Conservation (phyloP, 1,140 invertebrate species). For the Orussus abietinus region DNA sequence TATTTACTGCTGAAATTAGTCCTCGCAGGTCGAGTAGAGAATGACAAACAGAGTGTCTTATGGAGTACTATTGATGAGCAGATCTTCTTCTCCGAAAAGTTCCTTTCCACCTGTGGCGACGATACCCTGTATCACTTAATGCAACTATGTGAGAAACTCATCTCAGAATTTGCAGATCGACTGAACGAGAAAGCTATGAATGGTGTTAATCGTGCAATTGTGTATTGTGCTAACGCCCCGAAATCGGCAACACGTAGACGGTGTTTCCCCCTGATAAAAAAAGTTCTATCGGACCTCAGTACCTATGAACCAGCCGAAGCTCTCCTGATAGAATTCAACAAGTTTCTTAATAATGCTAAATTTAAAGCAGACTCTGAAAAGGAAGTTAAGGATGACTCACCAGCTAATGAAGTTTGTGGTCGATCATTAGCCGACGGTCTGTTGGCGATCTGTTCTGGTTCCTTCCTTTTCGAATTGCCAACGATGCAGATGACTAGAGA, state of each 20-base stretch:
- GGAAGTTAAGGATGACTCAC: conserved; percentile 35
- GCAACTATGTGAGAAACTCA: conserved; percentile 61
- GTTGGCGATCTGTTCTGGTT: conserved; percentile 41
- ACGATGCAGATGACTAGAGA: conserved; percentile 45
- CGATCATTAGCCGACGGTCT: conserved; percentile 45
- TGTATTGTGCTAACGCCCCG: conserved; percentile 59
- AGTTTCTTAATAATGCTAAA: conserved; percentile 57
- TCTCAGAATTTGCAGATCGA: conserved; percentile 60
- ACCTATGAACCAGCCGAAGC: conserved; percentile 47
- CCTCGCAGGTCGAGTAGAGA: conserved; percentile 55
- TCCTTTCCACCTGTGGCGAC: conserved; percentile 65
- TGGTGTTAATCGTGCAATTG: conserved; percentile 60
- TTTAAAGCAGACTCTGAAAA: conserved; percentile 47
- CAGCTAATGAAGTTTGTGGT: conserved; percentile 32
- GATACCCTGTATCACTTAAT: conserved; percentile 64
- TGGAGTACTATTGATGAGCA: conserved; percentile 75
- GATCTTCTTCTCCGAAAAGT: conserved; percentile 79
- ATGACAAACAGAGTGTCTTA: conserved; percentile 55
- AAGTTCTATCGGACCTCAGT: conserved; percentile 36
- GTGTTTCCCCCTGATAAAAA: conserved; percentile 37
- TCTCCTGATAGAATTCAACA: conserved; percentile 60
- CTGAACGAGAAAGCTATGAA: conserved; percentile 54
- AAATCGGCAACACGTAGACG: conserved; percentile 38
- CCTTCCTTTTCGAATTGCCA: conserved; percentile 35
- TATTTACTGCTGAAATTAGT: conserved; percentile 69